Conservation (phyloP, 1,140 invertebrate species). For the Armadillidium nasatum region DNA sequence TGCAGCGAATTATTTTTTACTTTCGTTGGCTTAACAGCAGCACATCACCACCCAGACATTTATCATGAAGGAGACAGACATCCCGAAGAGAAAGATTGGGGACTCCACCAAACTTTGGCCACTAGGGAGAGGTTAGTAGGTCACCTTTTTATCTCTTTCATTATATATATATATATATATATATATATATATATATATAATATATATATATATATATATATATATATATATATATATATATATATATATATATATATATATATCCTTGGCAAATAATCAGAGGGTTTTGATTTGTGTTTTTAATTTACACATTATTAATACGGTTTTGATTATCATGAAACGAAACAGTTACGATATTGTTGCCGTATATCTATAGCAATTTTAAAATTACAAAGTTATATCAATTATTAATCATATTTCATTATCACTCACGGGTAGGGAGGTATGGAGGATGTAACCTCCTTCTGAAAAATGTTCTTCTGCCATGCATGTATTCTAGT, state of each 20-base stretch:
- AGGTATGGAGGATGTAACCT: no score
- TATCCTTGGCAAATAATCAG: no score
- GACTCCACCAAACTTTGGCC: conserved; percentile 68
- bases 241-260: conserved; percentile 40
- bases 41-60: conserved; percentile 69
- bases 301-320: no score
- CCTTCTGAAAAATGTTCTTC: no score
- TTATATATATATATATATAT: neutral
- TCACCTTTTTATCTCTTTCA: neutral
- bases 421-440: no score
- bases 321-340: no score
- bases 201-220: neutral
- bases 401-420: no score
- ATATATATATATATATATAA: neutral
- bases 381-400: no score
- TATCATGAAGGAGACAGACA: conserved; percentile 72
- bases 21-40: conserved; percentile 66
- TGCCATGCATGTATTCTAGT: no score
- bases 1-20: conserved; percentile 59
- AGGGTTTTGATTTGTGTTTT: no score
- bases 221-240: neutral
- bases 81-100: conserved; percentile 67
- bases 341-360: no score
- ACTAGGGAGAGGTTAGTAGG: conserved; percentile 59
- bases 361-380: no score